Evolutionary conservation across 2,888 invertebrate genomes (phyloP).

Genomic region (Bombylius major): DNA sequence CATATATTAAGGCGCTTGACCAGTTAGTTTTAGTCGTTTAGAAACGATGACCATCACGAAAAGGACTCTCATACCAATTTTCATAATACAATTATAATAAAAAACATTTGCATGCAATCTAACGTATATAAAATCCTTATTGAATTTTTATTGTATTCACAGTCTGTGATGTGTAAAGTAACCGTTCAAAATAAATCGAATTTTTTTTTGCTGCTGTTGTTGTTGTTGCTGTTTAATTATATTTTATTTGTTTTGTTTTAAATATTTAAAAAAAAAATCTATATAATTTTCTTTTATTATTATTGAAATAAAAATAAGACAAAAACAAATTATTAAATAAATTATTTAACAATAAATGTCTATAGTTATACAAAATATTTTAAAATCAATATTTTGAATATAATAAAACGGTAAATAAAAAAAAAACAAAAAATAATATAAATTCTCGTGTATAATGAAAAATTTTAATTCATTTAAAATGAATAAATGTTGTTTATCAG

Average conservation of each 20-base stretch:
- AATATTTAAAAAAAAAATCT: too few species aligned
- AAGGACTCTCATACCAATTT: neutral
- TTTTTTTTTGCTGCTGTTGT: too few species aligned
- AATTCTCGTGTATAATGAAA: neutral
- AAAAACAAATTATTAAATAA: too few species aligned
- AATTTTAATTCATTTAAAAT: neutral
- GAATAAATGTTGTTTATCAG: neutral
- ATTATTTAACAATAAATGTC: too few species aligned
- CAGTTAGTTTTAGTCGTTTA: neutral
- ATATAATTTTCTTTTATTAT: too few species aligned
- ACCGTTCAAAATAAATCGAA: neutral
- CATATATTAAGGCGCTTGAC: neutral
- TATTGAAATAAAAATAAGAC: too few species aligned
- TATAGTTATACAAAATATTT: too few species aligned
- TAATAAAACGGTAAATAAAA: too few species aligned
- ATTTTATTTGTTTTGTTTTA: too few species aligned
- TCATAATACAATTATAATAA: too few species aligned
- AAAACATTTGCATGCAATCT: neutral
- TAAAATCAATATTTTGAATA: too few species aligned
- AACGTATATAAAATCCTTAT: neutral
- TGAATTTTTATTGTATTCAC: neutral
- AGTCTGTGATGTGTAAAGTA: neutral
- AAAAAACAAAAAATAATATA: neutral
- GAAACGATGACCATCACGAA: conserved; percentile 2
- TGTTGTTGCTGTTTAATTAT: too few species aligned